phyloP scores from a whole-genome alignment of 2,113 vertebrate genomes.

The Centropus unirufus region DNA sequence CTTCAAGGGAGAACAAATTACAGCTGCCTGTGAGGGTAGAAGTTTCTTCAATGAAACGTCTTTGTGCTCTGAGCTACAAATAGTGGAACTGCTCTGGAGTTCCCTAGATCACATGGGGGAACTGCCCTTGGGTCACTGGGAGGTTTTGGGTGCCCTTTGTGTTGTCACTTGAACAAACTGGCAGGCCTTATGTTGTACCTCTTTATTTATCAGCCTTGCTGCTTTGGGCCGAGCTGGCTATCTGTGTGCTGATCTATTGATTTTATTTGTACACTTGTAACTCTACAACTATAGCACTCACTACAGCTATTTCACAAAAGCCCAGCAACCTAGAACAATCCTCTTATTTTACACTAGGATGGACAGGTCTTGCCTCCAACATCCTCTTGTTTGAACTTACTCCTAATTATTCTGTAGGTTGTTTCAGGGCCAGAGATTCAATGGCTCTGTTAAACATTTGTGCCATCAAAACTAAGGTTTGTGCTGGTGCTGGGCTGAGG shows the following conservation, averaged over 20 bases:
- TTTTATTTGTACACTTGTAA: background rate
- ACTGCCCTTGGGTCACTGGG: background rate
- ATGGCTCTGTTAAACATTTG: background rate
- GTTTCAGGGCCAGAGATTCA: background rate
- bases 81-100: background rate
- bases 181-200: background rate
- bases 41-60: background rate
- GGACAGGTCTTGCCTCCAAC: background rate
- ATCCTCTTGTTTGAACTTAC: background rate
- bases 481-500: background rate
- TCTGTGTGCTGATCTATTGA: background rate
- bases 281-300: background rate
- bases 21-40: background rate
- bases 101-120: background rate
- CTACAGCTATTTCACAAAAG: background rate
- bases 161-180: background rate
- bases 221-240: background rate
- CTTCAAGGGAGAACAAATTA: conserved; percentile 20
- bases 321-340: background rate
- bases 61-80: background rate
- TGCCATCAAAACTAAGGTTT: background rate
- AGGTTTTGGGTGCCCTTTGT: background rate
- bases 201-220: background rate
- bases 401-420: background rate
- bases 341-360: background rate